Percentiles rank a stretch among this genome's conserved stretches.
These are phyloP conservation scores for Hermetia illucens DNA, from an alignment of 1,140 invertebrate species.

Conservation along the genomic window DNA sequence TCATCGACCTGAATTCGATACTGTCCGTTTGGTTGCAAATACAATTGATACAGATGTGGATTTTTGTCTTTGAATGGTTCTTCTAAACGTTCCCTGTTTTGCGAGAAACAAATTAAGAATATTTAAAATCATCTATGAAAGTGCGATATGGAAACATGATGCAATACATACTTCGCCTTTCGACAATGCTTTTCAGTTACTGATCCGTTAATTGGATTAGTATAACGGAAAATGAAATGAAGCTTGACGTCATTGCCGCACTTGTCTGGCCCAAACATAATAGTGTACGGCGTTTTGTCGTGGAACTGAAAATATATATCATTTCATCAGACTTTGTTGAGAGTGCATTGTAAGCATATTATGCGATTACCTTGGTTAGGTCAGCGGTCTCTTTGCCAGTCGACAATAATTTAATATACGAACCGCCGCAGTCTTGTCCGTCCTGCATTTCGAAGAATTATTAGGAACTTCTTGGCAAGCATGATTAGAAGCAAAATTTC, in stretches of 20 bases:
- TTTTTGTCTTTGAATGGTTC: constrained; percentile 89
- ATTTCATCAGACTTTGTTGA: too few species aligned
- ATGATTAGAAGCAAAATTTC: too few species aligned
- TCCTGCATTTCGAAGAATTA: constrained; percentile 50
- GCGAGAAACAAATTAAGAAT: constrained; percentile 6
- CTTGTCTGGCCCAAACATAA: constrained; percentile 99
- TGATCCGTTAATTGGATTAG: constrained; percentile 83
- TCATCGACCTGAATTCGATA: constrained; percentile 57
- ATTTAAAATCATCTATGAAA: constrained; percentile 7
- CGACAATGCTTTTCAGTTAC: constrained; percentile 86
- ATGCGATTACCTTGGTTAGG: constrained; percentile 42
- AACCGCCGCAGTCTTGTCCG: constrained; percentile 96
- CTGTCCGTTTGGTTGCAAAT: constrained; percentile 78
- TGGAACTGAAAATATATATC: constrained; percentile 55
- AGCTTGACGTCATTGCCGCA: constrained; percentile 93
- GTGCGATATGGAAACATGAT: constrained; percentile 4
- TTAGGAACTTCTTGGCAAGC: too few species aligned
- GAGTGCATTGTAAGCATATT: too few species aligned
- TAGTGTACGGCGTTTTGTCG: constrained; percentile 93
- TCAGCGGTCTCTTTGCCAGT: constrained; percentile 48
- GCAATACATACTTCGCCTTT: constrained; percentile 50
- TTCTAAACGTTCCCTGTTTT: constrained; percentile 57
- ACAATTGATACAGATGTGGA: constrained; percentile 87
- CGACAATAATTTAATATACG: constrained; percentile 88
- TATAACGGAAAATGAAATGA: constrained; percentile 95